Conservation (phyloP, 2,888 invertebrate species). For the Tinea pellionella region DNA sequence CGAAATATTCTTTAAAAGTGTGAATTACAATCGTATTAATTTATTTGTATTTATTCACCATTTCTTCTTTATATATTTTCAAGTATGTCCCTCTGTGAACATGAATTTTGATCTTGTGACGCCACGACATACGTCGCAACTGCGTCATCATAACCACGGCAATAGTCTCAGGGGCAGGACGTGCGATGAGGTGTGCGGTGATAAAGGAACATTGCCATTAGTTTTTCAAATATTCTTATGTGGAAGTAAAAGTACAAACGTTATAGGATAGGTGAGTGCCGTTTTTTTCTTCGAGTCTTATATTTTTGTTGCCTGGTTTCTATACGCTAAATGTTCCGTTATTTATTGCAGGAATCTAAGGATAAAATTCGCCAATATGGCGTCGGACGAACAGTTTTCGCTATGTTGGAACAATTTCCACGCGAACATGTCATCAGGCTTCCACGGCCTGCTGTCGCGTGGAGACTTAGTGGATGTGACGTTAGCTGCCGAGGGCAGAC, state of each 20-base stretch:
- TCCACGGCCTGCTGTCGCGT: constrained; percentile 77
- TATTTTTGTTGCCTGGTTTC: not conserved
- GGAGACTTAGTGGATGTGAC: constrained; percentile 78
- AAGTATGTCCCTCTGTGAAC: not conserved
- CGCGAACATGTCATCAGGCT: constrained; percentile 77
- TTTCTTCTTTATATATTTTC: too few species aligned
- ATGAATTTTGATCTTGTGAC: constrained; percentile 28
- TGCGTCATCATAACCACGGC: constrained; percentile 61
- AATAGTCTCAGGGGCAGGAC: constrained; percentile 58
- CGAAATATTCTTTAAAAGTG: too few species aligned
- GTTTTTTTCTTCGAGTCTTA: not conserved
- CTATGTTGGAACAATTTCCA: constrained; percentile 83
- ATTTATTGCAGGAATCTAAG: constrained; percentile 39
- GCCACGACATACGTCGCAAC: constrained; percentile 38
- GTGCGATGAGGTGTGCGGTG: constrained; percentile 40
- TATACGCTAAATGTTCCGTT: not conserved
- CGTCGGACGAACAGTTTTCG: constrained; percentile 80
- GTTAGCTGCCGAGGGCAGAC: constrained; percentile 76
- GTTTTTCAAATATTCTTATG: constrained; percentile 62
- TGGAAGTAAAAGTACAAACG: constrained; percentile 59
- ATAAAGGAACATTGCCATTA: constrained; percentile 40
- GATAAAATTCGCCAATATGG: constrained; percentile 70
- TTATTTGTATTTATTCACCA: too few species aligned
- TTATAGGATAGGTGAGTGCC: constrained; percentile 54
- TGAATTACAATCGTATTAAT: too few species aligned